Percentiles rank a stretch among this genome's conserved stretches.
Evolutionary conservation across 2,888 invertebrate genomes (phyloP).

Genomic region (Embidobia sp.): DNA sequence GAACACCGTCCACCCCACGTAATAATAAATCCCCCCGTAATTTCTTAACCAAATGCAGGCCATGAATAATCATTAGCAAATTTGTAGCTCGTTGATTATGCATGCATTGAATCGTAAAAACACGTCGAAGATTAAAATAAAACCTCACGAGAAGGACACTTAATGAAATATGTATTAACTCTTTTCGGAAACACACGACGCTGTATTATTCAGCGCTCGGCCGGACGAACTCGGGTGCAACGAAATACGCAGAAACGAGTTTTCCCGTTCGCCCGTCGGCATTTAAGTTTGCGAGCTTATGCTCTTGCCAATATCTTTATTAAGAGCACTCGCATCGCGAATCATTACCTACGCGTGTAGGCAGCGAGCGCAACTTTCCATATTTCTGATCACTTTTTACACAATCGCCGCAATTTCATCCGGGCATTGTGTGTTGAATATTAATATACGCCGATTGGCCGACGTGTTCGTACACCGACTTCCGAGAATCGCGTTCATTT

Average conservation of each 20-base stretch:
- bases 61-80: no score
- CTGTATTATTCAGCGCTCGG: conserved; percentile 17
- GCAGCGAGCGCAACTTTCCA: conserved; percentile 13
- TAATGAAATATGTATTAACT: conserved; percentile 37
- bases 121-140: neutral
- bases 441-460: no score
- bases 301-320: conserved; percentile 45
- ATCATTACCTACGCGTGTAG: conserved; percentile 25
- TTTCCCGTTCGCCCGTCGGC: conserved; percentile 18
- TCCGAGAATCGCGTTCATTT: no score
- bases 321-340: conserved; percentile 14
- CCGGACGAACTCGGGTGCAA: conserved; percentile 6
- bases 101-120: conserved; percentile 7
- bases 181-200: conserved; percentile 5
- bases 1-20: no score
- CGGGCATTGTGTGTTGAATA: neutral
- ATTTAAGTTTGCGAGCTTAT: conserved; percentile 42
- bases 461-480: no score
- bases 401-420: neutral
- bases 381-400: conserved; percentile 5
- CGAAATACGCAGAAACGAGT: conserved; percentile 43
- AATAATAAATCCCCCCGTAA: neutral
- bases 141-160: conserved; percentile 5
- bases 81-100: neutral
- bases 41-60: neutral